Evolutionary conservation across 2,888 invertebrate species (phyloP).

Genomic region (Cloeon dipterum): DNA sequence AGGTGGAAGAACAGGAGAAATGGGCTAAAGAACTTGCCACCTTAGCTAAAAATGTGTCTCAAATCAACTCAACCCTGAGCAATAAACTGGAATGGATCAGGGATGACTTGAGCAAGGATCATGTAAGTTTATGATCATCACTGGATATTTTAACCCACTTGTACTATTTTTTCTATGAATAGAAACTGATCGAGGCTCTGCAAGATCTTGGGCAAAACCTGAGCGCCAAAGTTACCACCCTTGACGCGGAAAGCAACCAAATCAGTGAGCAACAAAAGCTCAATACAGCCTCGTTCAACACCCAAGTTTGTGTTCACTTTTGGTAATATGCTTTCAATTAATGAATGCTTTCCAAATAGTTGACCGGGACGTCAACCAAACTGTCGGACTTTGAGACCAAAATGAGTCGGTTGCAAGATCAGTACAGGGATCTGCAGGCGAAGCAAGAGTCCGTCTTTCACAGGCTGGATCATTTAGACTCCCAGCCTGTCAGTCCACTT

Average conservation of each 20-base stretch:
- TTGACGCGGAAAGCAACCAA: constrained; percentile 17
- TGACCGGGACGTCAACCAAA: neutral
- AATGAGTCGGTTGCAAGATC: neutral
- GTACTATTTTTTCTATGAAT: constrained; percentile 10
- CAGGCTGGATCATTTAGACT: neutral
- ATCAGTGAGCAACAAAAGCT: constrained; percentile 8
- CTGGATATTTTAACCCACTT: no score
- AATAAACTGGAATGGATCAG: constrained; percentile 18
- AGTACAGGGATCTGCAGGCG: neutral
- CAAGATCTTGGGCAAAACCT: constrained; percentile 19
- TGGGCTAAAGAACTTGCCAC: constrained; percentile 9
- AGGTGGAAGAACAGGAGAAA: constrained; percentile 16
- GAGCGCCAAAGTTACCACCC: constrained; percentile 18
- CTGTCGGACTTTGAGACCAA: neutral
- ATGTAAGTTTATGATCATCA: no score
- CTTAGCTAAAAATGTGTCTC: constrained; percentile 17
- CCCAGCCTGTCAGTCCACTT: neutral
- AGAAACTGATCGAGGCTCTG: constrained; percentile 17
- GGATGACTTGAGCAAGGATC: constrained; percentile 20
- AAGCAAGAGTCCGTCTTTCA: neutral
- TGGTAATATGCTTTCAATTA: no score
- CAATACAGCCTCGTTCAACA: neutral
- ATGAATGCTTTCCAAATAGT: no score
- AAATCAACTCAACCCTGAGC: constrained; percentile 19
- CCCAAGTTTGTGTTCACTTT: no score